Conservation (phyloP, 2,113 vertebrate species). For the Corythoichthys intestinalis region DNA sequence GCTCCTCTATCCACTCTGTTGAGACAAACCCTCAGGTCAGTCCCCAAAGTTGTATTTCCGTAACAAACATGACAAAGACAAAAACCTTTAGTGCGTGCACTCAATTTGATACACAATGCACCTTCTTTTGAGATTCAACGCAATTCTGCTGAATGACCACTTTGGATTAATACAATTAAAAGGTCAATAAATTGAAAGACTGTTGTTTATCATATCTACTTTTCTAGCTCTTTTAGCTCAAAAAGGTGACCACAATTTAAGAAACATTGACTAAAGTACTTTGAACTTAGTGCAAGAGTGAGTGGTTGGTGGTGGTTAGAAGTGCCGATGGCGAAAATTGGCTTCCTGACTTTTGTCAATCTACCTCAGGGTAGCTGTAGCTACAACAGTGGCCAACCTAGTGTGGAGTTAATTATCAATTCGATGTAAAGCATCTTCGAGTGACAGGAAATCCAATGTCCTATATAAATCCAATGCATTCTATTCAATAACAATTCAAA, state of each 20-base stretch:
- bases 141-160: neutral
- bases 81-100: conserved; percentile 15
- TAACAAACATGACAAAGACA: conserved; percentile 24
- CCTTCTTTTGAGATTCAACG: neutral
- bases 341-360: too few relatives aligned
- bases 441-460: too few relatives aligned
- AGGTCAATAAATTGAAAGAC: neutral
- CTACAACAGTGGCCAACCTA: too few relatives aligned
- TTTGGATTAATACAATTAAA: neutral
- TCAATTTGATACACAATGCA: neutral
- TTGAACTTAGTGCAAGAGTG: too few relatives aligned
- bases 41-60: conserved; percentile 27
- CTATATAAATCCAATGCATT: too few relatives aligned
- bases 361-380: too few relatives aligned
- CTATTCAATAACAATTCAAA: too few relatives aligned
- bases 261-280: neutral
- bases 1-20: conserved; percentile 95
- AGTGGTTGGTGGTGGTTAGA: too few relatives aligned
- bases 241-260: neutral
- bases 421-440: too few relatives aligned
- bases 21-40: conserved; percentile 21
- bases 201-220: neutral
- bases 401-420: too few relatives aligned
- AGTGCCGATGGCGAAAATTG: too few relatives aligned
- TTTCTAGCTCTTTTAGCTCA: neutral